Evolutionary conservation across 2,113 vertebrate species (phyloP), one percentile per base, ranked within the genome.

Genomic region (Nothocercus nigrocapillus): DNA sequence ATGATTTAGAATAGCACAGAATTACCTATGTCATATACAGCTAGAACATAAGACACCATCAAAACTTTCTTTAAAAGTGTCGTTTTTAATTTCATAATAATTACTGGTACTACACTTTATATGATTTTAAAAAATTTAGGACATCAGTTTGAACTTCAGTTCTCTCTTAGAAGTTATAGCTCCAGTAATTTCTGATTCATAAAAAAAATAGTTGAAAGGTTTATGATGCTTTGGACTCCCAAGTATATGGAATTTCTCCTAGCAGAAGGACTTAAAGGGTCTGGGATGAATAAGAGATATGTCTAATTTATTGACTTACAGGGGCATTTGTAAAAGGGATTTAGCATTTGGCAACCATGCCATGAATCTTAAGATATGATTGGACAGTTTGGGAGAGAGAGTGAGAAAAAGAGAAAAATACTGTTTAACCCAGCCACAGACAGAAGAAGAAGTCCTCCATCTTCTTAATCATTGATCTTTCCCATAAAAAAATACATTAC

Each of bases 11-110:
- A 38, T 51, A 54, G 20, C 58, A 47, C 34, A 66, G 30, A 18
- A n/a, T 68, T 91, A 28, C 21, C 36, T 10, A 30, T n/a, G 19
- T 8, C 36, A 74, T 51, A 45, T 7, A 63, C 25, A 63, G 24
- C 49, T 76, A 68, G 70, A 79, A 59, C 14, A 36, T 36, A 93
- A 83, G 44, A 63, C 27, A 58, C 63, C 56, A 90, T 78, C 34
- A 79, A 79, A 66, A 84, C 5, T 21, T 69, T 76, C 53, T 73
- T 91, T 91, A 69, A 69, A 96, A 85, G 16, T 68, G 58, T 36
- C 20, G 72, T 61, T 67, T 94, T 63, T 54, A 75, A 88, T 85
- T 83, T 75, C 32, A 75, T 64, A 94, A 91, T 82, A 95, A 94
- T 91, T 78, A 53, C 36, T 70, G 28, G 44, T 18, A 67, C 58